Evolutionary conservation across 2,888 invertebrate species (phyloP).

Genomic region (Mythimna impura): DNA sequence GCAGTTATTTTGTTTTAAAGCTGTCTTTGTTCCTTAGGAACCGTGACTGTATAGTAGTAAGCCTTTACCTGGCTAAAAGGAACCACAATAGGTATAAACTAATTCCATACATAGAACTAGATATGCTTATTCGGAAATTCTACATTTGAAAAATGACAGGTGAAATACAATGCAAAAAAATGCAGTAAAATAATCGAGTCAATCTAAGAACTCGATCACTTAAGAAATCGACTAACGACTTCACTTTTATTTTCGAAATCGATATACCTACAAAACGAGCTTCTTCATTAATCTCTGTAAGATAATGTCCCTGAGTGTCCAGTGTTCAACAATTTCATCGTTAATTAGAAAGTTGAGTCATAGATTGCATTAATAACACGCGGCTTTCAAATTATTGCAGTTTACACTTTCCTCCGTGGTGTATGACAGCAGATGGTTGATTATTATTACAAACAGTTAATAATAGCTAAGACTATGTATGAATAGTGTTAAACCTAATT

Average conservation of each 20-base stretch:
- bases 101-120: no score
- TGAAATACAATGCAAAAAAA: no score
- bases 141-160: not conserved
- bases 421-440: constrained; percentile 30
- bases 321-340: constrained; percentile 33
- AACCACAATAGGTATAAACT: no score
- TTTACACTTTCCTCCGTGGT: constrained; percentile 39
- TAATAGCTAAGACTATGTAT: not conserved
- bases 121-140: not conserved
- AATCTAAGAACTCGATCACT: not conserved
- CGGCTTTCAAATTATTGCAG: constrained; percentile 51
- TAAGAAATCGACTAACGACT: constrained; percentile 22
- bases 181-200: not conserved
- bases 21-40: constrained; percentile 42
- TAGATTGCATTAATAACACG: constrained; percentile 42
- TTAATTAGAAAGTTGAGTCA: constrained; percentile 56
- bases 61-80: not conserved
- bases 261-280: not conserved
- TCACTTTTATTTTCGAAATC: constrained; percentile 11
- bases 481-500: no score
- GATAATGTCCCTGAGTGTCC: constrained; percentile 33
- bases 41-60: not conserved
- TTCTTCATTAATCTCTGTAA: constrained; percentile 43
- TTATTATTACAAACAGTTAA: constrained; percentile 12
- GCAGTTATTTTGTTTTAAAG: constrained; percentile 45